A percentile compares a stretch with the other conserved stretches of the same genome.
phyloP scores from a whole-genome alignment of 2,113 vertebrate genomes.

The Mohoua ochrocephala region DNA sequence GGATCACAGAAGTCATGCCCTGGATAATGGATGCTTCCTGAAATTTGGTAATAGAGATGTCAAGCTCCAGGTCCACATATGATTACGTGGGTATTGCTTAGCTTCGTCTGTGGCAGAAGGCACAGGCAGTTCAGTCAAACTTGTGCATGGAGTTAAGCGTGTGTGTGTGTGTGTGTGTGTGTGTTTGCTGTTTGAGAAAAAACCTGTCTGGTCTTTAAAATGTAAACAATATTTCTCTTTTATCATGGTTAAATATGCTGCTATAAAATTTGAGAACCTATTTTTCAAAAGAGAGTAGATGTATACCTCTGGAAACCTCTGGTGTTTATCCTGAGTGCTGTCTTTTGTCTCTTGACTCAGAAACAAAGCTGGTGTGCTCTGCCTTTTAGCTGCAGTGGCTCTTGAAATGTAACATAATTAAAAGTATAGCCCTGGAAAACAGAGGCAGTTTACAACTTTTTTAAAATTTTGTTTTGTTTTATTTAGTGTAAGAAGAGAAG shows the following conservation, averaged over 20 bases:
- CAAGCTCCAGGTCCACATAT: not conserved
- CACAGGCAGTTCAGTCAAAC: not conserved
- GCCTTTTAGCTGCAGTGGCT: not conserved
- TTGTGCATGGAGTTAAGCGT: not conserved
- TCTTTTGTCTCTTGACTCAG: not conserved
- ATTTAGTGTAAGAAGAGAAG: not conserved
- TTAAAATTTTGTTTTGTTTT: not conserved
- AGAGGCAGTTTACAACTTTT: not conserved
- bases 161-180: not conserved
- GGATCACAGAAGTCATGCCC: not conserved
- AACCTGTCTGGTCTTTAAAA: not conserved
- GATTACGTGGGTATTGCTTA: rapidly evolving
- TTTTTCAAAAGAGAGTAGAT: not conserved
- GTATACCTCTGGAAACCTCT: not conserved
- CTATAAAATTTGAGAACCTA: not conserved
- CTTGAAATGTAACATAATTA: not conserved
- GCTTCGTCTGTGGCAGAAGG: not conserved
- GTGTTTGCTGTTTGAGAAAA: not conserved
- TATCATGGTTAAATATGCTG: not conserved
- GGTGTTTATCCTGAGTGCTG: not conserved
- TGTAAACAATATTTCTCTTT: not conserved
- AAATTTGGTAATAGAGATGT: not conserved
- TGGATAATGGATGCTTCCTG: not conserved
- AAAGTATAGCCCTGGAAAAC: not conserved
- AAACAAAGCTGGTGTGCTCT: not conserved